Evolutionary conservation across 2,113 vertebrate species (phyloP), one percentile per base, ranked within the genome.

Genomic region (Pampusana beccarii): DNA sequence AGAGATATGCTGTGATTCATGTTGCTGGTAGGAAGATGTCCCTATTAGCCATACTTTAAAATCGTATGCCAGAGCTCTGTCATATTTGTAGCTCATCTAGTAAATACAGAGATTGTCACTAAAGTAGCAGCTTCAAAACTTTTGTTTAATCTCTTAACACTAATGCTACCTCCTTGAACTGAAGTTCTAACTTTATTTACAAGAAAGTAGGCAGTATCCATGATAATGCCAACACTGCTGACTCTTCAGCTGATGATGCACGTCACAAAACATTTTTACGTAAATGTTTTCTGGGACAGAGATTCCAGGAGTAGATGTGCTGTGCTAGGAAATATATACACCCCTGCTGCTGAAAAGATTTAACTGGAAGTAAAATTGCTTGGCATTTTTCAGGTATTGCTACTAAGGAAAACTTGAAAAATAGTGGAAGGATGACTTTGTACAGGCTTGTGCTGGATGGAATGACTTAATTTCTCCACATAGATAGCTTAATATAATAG

Each of bases 31-130:
- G 58, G 13, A 14, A 77, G 60, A 80, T 42, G 2, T 67, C 34
- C 26, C 46, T 13, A 53, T 3, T 84, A 33, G 11, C 33, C 34
- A 31, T 42, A 31, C 8, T 64, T 86, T 20, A 70, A 72, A 88
- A 46, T 62, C 1, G 2, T 64, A 31, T 5, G n/a, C 7, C 6
- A 54, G 11, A 24, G 10, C 2, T 2, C 4, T 2, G 3, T 80
- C 11, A 4, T 70, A 51, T 78, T 73, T 77, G 15, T 65, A 73
- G 36, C 46, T 92, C n/a, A 57, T 48, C 42, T 38, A 31, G 18
- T 73, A 88, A 54, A 71, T 25, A 64, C 8, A 78, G 48, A 56
- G 13, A 29, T 31, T 40, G 31, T 60, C 46, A 72, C 33, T 81
- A 16, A 80, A 86, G 40, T 17, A 82, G n/a, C 44, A 73, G 46